phyloP scores from a whole-genome alignment of 2,888 invertebrate species.

The Thera britannica region DNA sequence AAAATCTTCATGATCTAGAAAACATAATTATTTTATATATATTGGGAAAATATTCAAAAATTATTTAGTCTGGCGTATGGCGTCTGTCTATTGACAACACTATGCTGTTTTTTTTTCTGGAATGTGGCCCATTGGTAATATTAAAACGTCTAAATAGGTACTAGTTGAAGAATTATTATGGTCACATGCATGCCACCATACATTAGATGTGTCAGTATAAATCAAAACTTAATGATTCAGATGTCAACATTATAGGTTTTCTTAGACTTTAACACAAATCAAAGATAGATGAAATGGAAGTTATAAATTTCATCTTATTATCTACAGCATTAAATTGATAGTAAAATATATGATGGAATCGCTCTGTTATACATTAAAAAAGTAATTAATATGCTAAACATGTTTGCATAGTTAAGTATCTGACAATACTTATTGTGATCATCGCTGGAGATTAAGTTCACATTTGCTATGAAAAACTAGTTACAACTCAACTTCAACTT shows the following conservation, averaged over 20 bases:
- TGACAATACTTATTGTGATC: conserved; percentile 24
- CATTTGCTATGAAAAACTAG: background rate
- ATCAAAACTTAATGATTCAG: background rate
- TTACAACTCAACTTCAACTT: background rate
- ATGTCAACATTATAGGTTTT: background rate
- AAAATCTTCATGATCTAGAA: background rate
- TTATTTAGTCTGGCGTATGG: no score
- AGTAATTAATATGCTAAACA: conserved; percentile 38
- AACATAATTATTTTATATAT: no score
- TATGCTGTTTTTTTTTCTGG: no score
- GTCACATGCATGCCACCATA: no score
- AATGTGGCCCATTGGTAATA: no score
- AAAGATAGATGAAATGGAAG: conserved; percentile 10
- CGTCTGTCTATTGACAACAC: no score
- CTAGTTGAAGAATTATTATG: no score
- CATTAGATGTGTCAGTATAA: no score
- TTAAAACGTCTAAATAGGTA: no score
- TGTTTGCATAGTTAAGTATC: conserved; percentile 32
- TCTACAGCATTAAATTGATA: conserved; percentile 13
- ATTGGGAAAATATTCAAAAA: no score
- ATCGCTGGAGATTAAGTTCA: background rate
- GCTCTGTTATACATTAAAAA: conserved; percentile 22
- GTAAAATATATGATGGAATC: conserved; percentile 25
- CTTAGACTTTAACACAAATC: background rate
- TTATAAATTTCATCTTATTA: conserved; percentile 8